A percentile compares a stretch with the other conserved stretches of the same genome.
phyloP scores from a whole-genome alignment of 2,888 invertebrate species.

The Apotomis capreana region DNA sequence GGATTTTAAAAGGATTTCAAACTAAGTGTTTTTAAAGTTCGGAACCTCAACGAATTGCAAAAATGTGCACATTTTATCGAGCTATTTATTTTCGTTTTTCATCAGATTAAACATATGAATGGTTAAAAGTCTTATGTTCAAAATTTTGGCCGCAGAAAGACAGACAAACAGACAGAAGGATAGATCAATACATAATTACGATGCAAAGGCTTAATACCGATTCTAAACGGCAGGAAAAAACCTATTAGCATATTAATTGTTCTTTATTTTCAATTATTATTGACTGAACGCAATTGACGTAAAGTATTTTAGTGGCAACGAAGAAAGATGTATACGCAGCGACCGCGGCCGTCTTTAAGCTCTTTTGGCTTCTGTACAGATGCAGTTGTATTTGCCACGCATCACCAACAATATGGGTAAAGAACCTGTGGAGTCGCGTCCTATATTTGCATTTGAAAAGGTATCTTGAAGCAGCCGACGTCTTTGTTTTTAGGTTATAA shows the following conservation, averaged over 20 bases:
- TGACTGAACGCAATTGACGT: slow-evolving; percentile 28
- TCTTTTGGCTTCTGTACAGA: slow-evolving; percentile 1
- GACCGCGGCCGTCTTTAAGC: neutral
- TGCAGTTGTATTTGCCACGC: slow-evolving; percentile 29
- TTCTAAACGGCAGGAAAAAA: slow-evolving; percentile 23
- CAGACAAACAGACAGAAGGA: neutral
- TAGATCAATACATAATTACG: neutral
- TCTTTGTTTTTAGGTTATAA: slow-evolving; percentile 15
- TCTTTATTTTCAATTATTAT: slow-evolving; percentile 26
- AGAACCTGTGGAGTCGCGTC: slow-evolving; percentile 36
- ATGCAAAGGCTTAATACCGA: slow-evolving; percentile 6
- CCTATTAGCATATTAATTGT: slow-evolving; percentile 27
- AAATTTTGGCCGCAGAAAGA: neutral
- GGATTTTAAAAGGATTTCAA: no score
- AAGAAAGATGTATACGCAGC: neutral
- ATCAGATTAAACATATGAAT: no score
- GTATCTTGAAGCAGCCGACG: slow-evolving; percentile 16
- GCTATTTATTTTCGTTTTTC: no score
- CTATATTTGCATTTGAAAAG: slow-evolving; percentile 40
- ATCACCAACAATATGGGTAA: slow-evolving; percentile 26
- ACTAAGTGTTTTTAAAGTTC: no score
- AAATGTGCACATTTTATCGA: neutral
- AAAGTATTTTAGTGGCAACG: slow-evolving; percentile 12
- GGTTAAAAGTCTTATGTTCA: no score
- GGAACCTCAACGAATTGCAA: neutral